A percentile compares a stretch with the other conserved stretches of the same genome.
phyloP scores from a whole-genome alignment of 2,113 vertebrate species.

The Nyctibius bracteatus region DNA sequence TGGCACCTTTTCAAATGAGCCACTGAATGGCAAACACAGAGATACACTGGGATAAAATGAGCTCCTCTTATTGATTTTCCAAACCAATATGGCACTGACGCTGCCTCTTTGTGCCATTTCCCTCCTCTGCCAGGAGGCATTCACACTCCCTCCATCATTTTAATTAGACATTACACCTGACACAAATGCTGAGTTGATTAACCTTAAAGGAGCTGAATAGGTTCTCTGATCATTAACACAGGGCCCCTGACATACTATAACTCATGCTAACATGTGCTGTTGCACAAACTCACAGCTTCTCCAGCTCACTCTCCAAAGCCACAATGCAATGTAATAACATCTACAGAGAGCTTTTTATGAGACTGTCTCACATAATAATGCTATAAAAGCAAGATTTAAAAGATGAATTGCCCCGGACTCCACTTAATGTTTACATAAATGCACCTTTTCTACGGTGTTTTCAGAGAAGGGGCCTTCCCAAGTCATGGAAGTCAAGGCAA shows the following conservation, averaged over 20 bases:
- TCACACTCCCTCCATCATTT: slow-evolving; percentile 74
- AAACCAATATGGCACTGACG: slow-evolving; percentile 79
- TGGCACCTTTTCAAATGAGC: slow-evolving; percentile 74
- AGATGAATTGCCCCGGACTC: slow-evolving; percentile 66
- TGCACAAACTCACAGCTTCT: slow-evolving; percentile 71
- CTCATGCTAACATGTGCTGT: slow-evolving; percentile 73
- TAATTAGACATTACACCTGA: slow-evolving; percentile 84
- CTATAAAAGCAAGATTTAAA: slow-evolving; percentile 64
- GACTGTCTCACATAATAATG: slow-evolving; percentile 65
- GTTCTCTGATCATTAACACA: slow-evolving; percentile 73
- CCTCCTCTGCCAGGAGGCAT: slow-evolving; percentile 73
- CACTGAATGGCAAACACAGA: slow-evolving; percentile 67
- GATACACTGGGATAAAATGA: slow-evolving; percentile 77
- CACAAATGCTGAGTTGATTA: slow-evolving; percentile 83
- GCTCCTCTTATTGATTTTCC: slow-evolving; percentile 81
- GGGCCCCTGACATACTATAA: slow-evolving; percentile 76
- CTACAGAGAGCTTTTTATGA: slow-evolving; percentile 71
- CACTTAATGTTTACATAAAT: slow-evolving; percentile 72
- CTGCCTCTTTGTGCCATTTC: slow-evolving; percentile 74
- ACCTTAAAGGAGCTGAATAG: slow-evolving; percentile 81
- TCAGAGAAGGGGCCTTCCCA: neutral
- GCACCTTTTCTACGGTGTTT: neutral
- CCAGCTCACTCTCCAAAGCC: slow-evolving; percentile 55
- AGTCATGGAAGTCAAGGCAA: neutral
- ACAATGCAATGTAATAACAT: slow-evolving; percentile 57